These are phyloP conservation scores for Trachurus trachurus DNA, from an alignment of 2,797 vertebrate species.

Conservation along the genomic window DNA sequence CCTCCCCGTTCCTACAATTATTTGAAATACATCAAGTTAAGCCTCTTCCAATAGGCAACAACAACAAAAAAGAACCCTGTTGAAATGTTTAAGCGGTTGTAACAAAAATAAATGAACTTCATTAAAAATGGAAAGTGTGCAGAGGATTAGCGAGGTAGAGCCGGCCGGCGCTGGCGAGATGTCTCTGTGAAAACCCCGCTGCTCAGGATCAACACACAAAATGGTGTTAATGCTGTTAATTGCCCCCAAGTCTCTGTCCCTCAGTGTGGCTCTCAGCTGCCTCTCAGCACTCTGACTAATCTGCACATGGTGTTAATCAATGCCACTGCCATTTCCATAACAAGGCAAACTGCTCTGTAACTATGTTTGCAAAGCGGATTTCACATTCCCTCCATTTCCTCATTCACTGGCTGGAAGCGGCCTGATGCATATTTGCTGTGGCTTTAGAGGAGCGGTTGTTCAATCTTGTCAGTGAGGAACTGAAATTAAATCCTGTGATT, in stretches of 20 bases:
- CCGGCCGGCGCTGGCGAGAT: slow-evolving; percentile 39
- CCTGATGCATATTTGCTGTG: slow-evolving; percentile 15
- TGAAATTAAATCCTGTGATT: slow-evolving; percentile 10
- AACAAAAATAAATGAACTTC: slow-evolving; percentile 69
- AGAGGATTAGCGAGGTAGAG: slow-evolving; percentile 60
- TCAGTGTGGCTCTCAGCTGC: slow-evolving; percentile 50
- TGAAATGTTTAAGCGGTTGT: slow-evolving; percentile 53
- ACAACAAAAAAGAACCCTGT: background rate
- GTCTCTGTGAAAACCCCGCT: slow-evolving; percentile 50
- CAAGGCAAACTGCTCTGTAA: slow-evolving; percentile 39
- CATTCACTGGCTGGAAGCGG: slow-evolving; percentile 6
- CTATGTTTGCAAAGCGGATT: slow-evolving; percentile 48
- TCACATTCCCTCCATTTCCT: slow-evolving; percentile 9
- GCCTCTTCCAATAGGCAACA: slow-evolving; percentile 40
- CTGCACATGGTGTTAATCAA: slow-evolving; percentile 64
- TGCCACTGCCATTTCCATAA: slow-evolving; percentile 51
- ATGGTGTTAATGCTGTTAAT: slow-evolving; percentile 69
- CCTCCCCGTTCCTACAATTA: slow-evolving; percentile 40
- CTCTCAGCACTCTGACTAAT: slow-evolving; percentile 41
- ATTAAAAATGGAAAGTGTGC: slow-evolving; percentile 75
- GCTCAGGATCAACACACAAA: slow-evolving; percentile 63
- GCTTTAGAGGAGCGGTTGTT: slow-evolving; percentile 15
- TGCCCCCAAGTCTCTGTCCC: slow-evolving; percentile 65
- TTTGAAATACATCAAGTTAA: slow-evolving; percentile 63
- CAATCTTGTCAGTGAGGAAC: slow-evolving; percentile 11